These are phyloP conservation scores for Bilobella aurantiaca DNA, from an alignment of 1,140 invertebrate species.

Conservation along the genomic window DNA sequence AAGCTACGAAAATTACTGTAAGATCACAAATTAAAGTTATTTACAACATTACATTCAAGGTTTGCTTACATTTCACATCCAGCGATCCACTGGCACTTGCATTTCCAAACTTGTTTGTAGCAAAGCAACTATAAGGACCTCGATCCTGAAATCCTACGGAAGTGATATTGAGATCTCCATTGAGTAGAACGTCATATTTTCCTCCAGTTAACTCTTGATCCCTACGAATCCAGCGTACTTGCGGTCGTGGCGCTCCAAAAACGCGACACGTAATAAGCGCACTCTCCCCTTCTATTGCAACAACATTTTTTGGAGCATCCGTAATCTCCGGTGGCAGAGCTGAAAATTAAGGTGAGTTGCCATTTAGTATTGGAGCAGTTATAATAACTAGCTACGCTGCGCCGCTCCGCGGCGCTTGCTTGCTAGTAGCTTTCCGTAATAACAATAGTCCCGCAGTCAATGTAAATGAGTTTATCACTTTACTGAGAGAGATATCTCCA, in stretches of 20 bases:
- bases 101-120: conserved; percentile 82
- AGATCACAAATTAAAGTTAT: too few species aligned
- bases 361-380: too few species aligned
- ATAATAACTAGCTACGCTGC: too few species aligned
- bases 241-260: conserved; percentile 84
- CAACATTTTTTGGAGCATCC: conserved; percentile 55
- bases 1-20: too few species aligned
- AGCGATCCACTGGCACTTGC: conserved; percentile 63
- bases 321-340: conserved; percentile 83
- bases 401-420: too few species aligned
- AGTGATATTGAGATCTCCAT: conserved; percentile 75
- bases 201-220: conserved; percentile 65
- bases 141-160: conserved; percentile 72
- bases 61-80: conserved; percentile 60
- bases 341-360: conserved; percentile 37
- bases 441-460: too few species aligned
- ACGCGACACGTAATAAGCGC: conserved; percentile 79
- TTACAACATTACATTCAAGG: not conserved
- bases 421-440: too few species aligned
- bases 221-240: conserved; percentile 84
- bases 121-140: conserved; percentile 82
- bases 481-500: too few species aligned
- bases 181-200: conserved; percentile 46
- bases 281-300: conserved; percentile 70
- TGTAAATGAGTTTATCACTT: too few species aligned